Conservation (phyloP, 1,140 invertebrate species). For the Helicoverpa armigera region DNA sequence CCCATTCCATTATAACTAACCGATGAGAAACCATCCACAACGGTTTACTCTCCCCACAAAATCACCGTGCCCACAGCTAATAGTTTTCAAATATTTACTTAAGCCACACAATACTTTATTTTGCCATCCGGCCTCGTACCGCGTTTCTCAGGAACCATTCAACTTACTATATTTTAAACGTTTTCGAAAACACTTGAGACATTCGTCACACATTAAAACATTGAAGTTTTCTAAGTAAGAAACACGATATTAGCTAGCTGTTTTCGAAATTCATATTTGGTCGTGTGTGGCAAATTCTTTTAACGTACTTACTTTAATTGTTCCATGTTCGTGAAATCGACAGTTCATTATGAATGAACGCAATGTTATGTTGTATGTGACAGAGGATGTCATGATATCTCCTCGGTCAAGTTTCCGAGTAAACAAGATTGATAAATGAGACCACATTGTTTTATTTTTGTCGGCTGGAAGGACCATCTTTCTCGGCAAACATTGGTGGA, state of each 20-base stretch:
- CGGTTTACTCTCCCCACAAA: background rate
- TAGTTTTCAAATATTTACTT: slow-evolving; percentile 35
- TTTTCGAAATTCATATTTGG: slow-evolving; percentile 30
- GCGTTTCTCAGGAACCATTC: slow-evolving; percentile 9
- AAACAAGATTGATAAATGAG: background rate
- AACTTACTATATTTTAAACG: slow-evolving; percentile 28
- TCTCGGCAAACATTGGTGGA: background rate
- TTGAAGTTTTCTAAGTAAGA: slow-evolving; percentile 17
- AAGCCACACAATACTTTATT: slow-evolving; percentile 25
- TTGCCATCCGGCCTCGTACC: background rate
- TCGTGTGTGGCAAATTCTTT: background rate
- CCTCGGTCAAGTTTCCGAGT: background rate
- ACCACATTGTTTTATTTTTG: too few relatives aligned
- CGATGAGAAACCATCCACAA: too few relatives aligned
- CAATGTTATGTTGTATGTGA: background rate
- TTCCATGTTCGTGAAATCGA: slow-evolving; percentile 15
- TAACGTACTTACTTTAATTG: background rate
- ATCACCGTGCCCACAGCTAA: slow-evolving; percentile 3
- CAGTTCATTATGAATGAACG: slow-evolving; percentile 1
- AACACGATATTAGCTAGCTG: background rate
- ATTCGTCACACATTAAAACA: slow-evolving; percentile 37
- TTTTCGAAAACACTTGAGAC: slow-evolving; percentile 29
- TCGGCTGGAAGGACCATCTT: too few relatives aligned
- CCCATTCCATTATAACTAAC: too few relatives aligned
- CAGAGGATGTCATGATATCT: background rate